Evolutionary conservation across 2,797 vertebrate species (phyloP).

Genomic region (Arnoldichthys spilopterus): DNA sequence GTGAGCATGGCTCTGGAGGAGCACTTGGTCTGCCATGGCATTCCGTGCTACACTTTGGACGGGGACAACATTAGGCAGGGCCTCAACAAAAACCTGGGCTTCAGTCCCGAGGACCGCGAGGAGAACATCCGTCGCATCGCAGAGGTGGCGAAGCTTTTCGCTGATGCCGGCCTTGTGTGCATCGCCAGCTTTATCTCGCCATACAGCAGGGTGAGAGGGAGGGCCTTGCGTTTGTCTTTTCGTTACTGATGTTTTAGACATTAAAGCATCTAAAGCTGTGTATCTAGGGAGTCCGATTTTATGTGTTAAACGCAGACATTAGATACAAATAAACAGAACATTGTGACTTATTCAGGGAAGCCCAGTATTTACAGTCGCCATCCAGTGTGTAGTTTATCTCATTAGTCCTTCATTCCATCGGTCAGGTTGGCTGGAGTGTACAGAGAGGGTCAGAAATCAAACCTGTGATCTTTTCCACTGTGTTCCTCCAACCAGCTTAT

Average conservation of each 20-base stretch:
- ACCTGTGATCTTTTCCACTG: too few relatives aligned
- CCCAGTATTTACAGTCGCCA: too few relatives aligned
- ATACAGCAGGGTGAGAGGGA: constrained; percentile 84
- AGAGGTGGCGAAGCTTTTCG: constrained; percentile 95
- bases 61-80: constrained; percentile 99
- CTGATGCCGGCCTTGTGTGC: constrained; percentile 96
- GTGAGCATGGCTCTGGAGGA: constrained; percentile 99
- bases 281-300: too few relatives aligned
- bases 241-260: not conserved
- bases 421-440: too few relatives aligned
- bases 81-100: constrained; percentile 96
- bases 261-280: too few relatives aligned
- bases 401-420: too few relatives aligned
- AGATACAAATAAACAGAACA: too few relatives aligned
- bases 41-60: constrained; percentile 95
- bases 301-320: too few relatives aligned
- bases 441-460: too few relatives aligned
- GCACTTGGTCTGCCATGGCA: constrained; percentile 95
- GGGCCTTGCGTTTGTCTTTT: not conserved
- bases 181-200: constrained; percentile 98
- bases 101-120: constrained; percentile 94
- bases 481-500: too few relatives aligned
- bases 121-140: constrained; percentile 97
- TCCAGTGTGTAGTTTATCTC: too few relatives aligned
- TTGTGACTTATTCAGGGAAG: too few relatives aligned